These are phyloP conservation scores for Malurus splendens DNA, from an alignment of 2,797 vertebrate species.

Conservation along the genomic window DNA sequence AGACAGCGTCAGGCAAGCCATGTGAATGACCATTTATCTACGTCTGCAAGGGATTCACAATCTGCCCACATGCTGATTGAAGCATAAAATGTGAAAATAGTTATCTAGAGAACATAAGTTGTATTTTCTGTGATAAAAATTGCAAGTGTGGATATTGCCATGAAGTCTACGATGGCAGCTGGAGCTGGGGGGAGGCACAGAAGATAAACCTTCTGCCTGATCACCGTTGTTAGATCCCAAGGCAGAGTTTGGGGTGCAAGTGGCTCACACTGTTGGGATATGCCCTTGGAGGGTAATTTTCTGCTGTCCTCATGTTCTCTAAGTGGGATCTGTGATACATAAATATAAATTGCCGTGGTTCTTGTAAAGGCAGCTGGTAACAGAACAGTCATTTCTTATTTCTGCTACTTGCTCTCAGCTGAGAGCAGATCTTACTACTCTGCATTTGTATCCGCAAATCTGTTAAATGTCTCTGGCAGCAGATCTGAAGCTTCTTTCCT, in stretches of 20 bases:
- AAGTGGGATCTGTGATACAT: background rate
- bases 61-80: background rate
- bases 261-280: background rate
- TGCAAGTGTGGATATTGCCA: background rate
- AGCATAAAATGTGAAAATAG: background rate
- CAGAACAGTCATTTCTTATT: background rate
- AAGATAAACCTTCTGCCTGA: background rate
- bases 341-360: background rate
- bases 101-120: background rate
- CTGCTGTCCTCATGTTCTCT: accelerated
- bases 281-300: background rate
- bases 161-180: background rate
- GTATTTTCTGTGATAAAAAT: background rate
- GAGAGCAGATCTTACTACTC: background rate
- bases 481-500: background rate
- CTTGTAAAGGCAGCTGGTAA: background rate
- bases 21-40: background rate
- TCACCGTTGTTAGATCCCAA: background rate
- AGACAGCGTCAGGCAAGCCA: background rate
- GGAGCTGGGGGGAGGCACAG: background rate
- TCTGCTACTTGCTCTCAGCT: background rate
- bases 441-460: background rate
- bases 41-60: background rate
- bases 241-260: background rate
- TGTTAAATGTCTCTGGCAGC: background rate